Evolutionary conservation across 53 echinoderm and acorn worm species (phyloP), one percentile per base, ranked within the genome.

Genomic region (Echinometra lucunter): DNA sequence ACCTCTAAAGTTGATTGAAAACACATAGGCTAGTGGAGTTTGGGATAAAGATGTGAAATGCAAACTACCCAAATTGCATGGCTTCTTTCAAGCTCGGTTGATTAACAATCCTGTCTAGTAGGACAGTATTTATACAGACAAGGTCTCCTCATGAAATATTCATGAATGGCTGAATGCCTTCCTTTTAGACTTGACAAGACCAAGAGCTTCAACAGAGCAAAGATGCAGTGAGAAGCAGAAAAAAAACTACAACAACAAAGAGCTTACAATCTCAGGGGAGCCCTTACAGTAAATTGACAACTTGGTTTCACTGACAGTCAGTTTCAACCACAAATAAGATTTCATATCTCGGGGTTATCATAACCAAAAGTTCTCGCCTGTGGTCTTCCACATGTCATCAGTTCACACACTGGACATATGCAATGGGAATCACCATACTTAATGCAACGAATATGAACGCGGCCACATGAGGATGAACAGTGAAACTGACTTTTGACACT

Each of bases 181-280:
- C 35, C 37, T 89, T 58, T 89, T 60, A 89, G 32, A 89, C 89
- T 89, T 89, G 89, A 89, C 89, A 89, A 89, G 89, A 89, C 58
- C 57, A 58, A 85, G 85, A 49, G 49, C 49, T 49, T 85, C 47
- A 13, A 85, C 18, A n/a, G 49, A 28, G 13, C 85, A 49, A 74
- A 78, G 21, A 63, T 63, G 63, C 63, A 63, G 21, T 18, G 63
- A 63, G 21, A 63, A 4, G 21, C 0, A 21, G 23, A 63, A 23
- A 18, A 63, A 63, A 23, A 23, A 63, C 19, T 19, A 63, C 19
- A 0, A 78, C 38, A 78, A 78, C 34, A 74, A 74, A 74, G 37
- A 74, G 35, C 78, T 78, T 42, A 40, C 40, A 21, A 78, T 78
- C 78, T 78, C 78, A 6, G 42, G 78, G 78, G 78, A 78, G 78